Percentiles rank a stretch among this genome's conserved stretches.
Evolutionary conservation across 2,113 vertebrate genomes (phyloP).

Genomic region (Sander vitreus): DNA sequence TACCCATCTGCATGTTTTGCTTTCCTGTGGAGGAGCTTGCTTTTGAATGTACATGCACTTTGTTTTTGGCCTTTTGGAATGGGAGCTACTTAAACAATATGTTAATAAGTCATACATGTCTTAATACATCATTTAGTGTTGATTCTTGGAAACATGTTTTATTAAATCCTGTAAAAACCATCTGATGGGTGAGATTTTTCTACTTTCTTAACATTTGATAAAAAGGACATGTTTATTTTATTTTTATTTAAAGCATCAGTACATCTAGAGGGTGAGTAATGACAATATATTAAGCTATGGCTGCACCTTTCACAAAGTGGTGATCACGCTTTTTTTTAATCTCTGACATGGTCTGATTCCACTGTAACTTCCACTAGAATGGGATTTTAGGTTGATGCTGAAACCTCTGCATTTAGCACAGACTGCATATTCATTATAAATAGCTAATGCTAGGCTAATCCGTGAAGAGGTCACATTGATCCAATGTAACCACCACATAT

Average conservation of each 20-base stretch:
- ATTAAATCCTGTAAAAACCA: background rate
- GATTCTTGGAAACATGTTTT: background rate
- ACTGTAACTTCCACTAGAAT: background rate
- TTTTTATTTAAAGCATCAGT: background rate
- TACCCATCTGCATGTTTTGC: background rate
- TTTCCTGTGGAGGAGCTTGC: background rate
- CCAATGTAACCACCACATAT: background rate
- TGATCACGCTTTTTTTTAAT: background rate
- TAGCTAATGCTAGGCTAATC: background rate
- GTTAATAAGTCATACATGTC: background rate
- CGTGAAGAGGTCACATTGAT: background rate
- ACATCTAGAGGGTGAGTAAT: background rate
- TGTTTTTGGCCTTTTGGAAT: constrained; percentile 2
- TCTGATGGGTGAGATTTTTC: background rate
- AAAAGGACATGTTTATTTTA: background rate
- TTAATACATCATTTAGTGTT: background rate
- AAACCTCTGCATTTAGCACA: background rate
- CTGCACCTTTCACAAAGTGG: background rate
- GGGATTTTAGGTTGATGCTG: background rate
- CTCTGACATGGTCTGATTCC: background rate
- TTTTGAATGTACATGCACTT: background rate
- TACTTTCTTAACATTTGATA: background rate
- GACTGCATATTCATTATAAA: background rate
- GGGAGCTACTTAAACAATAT: background rate
- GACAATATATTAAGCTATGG: background rate